These are phyloP conservation scores for Tipula confusa DNA, from an alignment of 2,888 invertebrate genomes.

Conservation along the genomic window DNA sequence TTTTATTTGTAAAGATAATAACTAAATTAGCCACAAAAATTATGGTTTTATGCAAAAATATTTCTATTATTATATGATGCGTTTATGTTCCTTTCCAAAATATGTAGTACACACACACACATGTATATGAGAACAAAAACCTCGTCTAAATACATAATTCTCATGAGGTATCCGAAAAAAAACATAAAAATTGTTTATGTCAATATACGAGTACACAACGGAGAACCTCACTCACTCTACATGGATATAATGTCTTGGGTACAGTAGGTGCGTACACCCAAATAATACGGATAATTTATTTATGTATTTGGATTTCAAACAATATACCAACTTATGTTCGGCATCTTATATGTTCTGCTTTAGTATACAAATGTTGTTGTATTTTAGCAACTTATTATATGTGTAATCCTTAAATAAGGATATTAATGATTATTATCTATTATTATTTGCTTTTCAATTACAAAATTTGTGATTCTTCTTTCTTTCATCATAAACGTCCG, in stretches of 20 bases:
- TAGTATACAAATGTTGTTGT: not conserved
- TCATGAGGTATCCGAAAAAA: not conserved
- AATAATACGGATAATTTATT: not conserved
- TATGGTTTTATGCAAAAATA: constrained; percentile 25
- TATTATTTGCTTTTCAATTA: not conserved
- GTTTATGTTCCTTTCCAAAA: not conserved
- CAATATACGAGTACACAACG: not conserved
- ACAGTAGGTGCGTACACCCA: not conserved
- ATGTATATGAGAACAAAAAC: not conserved
- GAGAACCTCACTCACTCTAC: not conserved
- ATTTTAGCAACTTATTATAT: constrained; percentile 31
- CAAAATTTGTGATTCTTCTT: constrained; percentile 13
- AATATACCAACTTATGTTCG: not conserved
- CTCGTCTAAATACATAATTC: not conserved
- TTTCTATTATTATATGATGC: not conserved
- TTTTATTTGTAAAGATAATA: not conserved
- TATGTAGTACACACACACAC: too few relatives aligned
- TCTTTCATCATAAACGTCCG: not conserved
- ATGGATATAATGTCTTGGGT: not conserved
- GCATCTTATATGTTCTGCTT: not conserved
- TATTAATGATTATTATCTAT: constrained; percentile 34
- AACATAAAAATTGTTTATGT: not conserved
- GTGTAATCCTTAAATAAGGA: constrained; percentile 38
- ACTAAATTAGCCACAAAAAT: not conserved
- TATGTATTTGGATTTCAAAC: not conserved